A percentile compares a stretch with the other conserved stretches of the same genome.
phyloP scores from a whole-genome alignment of 2,113 vertebrate species.

The Leucoraja erinaceus region DNA sequence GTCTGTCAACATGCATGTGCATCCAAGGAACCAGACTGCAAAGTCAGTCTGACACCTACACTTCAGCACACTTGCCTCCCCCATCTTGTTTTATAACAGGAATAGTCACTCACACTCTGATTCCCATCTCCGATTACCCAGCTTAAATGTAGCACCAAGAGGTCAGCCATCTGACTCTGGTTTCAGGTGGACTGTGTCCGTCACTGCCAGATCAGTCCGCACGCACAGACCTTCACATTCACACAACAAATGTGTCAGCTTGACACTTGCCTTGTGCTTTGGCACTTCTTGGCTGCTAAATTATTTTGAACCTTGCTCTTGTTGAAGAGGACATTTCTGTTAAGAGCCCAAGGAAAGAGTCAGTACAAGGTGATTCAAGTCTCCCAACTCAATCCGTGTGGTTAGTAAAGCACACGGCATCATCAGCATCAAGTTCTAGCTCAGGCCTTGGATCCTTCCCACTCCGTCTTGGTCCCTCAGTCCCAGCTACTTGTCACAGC shows the following conservation, averaged over 20 bases:
- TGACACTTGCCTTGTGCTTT: background rate
- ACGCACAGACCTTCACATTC: background rate
- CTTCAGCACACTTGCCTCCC: background rate
- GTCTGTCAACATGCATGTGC: background rate
- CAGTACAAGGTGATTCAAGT: background rate
- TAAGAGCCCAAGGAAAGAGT: background rate
- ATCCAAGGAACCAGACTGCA: background rate
- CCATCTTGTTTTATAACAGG: background rate
- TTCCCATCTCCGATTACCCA: background rate
- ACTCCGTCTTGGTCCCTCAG: background rate
- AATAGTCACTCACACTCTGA: background rate
- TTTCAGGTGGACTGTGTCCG: background rate
- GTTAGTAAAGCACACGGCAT: background rate
- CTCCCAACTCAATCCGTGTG: background rate
- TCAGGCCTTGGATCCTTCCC: background rate
- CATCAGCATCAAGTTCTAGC: background rate
- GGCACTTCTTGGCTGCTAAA: background rate
- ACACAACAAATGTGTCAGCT: background rate
- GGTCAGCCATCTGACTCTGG: background rate
- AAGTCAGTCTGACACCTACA: conserved; percentile 10
- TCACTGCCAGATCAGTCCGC: background rate
- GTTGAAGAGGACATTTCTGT: background rate
- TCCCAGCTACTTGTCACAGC: background rate
- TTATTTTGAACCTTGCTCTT: background rate
- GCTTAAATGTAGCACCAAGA: background rate